A percentile compares a stretch with the other conserved stretches of the same genome.
Conservation (phyloP, 2,888 invertebrate genomes). For the Pandemis heparana region DNA sequence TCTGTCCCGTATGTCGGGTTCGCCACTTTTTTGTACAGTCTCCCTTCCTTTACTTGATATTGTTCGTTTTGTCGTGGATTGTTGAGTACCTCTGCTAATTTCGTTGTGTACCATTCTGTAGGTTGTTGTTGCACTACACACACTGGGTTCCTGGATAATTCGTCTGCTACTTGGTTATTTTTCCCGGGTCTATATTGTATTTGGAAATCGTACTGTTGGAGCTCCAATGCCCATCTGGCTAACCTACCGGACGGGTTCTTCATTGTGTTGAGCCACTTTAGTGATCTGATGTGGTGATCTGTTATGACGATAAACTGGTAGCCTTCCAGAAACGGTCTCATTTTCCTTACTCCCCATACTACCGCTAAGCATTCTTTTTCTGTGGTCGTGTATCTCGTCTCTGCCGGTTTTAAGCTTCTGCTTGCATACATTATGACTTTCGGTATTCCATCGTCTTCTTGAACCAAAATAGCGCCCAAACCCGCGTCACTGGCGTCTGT, state of each 20-base stretch:
- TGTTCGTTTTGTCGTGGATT: too few species aligned
- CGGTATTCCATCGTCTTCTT: too few species aligned
- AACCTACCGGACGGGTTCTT: neutral
- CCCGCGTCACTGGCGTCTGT: too few species aligned
- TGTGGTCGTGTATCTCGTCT: neutral
- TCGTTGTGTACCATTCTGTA: too few species aligned
- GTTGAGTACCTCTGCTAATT: too few species aligned
- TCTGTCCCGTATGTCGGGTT: too few species aligned
- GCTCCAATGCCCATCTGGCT: neutral
- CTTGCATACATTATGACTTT: neutral
- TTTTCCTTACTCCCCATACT: neutral
- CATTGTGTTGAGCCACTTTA: neutral
- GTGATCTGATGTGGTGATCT: neutral
- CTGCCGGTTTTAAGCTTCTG: neutral
- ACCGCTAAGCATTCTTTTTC: neutral
- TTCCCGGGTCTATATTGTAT: neutral
- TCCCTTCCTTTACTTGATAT: too few species aligned
- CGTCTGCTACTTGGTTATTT: neutral
- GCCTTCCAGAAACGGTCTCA: neutral
- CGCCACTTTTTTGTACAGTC: too few species aligned
- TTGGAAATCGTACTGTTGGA: neutral
- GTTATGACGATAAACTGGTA: neutral
- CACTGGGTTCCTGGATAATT: neutral
- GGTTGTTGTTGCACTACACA: too few species aligned
- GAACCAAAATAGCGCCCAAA: too few species aligned